Evolutionary conservation across 1,140 invertebrate genomes (phyloP), one percentile per base, ranked within the genome.

Genomic region (Zophobas atratus): DNA sequence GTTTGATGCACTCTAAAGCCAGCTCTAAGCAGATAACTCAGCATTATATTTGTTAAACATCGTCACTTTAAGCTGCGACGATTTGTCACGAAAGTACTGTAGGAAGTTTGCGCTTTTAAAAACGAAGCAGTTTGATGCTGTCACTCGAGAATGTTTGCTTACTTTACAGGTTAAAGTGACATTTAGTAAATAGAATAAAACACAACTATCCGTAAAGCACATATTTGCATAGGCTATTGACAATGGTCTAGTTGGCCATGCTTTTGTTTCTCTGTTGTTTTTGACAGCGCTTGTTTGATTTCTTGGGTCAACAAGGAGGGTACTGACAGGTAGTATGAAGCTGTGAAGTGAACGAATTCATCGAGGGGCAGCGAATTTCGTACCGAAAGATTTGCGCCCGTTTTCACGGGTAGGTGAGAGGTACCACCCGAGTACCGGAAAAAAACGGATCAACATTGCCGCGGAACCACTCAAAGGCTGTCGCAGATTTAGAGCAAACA

Each of bases 171-270:
- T 79, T 81, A 78, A 80, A 81, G 83, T 84, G 83, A 84, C 83
- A 82, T 82, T 80, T 51, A 77, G 79, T 79, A 83, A 84, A 84
- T 79, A 81, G 74, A 81, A 82, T 83, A 84, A 84, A 84, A 84
- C 82, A 84, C 82, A 80, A 84, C 80, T 81, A 84, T 84, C 83
- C 83, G 80, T 82, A 84, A 82, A 81, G 80, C 80, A 84, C 78
- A 83, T 83, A 84, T 83, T 82, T 83, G 82, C 67, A 41, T 77
- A 78, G 80, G 78, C 79, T 84, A 84, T 84, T 82, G 82, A 84
- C 83, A 78, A 80, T 82, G 49, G 79, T 80, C 77, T 78, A 81
- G 81, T 81, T 82, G 77, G 56, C 76, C 63, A 63, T 72, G 70
- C 70, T 80, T 80, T 80, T 77, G 79, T 80, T 79, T 77, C 76